Percentiles rank a stretch among this genome's conserved stretches.
These are phyloP conservation scores for Cyclopterus lumpus DNA, from an alignment of 2,797 vertebrate species.

Conservation along the genomic window DNA sequence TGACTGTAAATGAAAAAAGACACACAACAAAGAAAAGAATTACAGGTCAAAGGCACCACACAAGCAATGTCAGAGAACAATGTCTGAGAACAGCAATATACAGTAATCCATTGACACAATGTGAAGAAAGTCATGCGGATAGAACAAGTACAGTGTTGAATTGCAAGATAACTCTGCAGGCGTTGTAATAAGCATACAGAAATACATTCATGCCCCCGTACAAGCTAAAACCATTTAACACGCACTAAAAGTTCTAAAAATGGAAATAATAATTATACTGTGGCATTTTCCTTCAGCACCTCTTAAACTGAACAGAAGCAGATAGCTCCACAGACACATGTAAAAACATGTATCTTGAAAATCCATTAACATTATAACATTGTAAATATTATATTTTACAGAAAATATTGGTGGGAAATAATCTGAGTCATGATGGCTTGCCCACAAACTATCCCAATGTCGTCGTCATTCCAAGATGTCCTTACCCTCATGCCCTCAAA, in stretches of 20 bases:
- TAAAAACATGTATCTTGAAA: neutral
- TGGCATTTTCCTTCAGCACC: neutral
- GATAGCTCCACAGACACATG: neutral
- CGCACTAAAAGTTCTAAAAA: constrained; percentile 4
- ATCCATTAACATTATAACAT: neutral
- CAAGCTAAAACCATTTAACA: constrained; percentile 10
- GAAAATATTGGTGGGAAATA: neutral
- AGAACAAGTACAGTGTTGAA: constrained; percentile 61
- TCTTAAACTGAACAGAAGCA: neutral
- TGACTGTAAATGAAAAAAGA: constrained; percentile 89
- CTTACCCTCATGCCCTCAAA: constrained; percentile 99
- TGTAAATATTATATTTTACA: neutral
- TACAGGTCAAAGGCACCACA: constrained; percentile 83
- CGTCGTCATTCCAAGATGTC: neutral
- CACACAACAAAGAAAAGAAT: constrained; percentile 85
- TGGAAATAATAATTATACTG: neutral
- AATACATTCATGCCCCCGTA: constrained; percentile 19
- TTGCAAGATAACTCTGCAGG: constrained; percentile 33
- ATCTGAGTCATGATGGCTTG: neutral
- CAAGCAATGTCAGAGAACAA: constrained; percentile 75
- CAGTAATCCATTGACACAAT: constrained; percentile 62
- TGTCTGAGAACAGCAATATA: constrained; percentile 60
- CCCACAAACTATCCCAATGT: too few species aligned
- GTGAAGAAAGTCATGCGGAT: constrained; percentile 75
- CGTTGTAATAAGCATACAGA: constrained; percentile 48